phyloP scores from a whole-genome alignment of 2,888 invertebrate species.

The Cheilosia vulpina region DNA sequence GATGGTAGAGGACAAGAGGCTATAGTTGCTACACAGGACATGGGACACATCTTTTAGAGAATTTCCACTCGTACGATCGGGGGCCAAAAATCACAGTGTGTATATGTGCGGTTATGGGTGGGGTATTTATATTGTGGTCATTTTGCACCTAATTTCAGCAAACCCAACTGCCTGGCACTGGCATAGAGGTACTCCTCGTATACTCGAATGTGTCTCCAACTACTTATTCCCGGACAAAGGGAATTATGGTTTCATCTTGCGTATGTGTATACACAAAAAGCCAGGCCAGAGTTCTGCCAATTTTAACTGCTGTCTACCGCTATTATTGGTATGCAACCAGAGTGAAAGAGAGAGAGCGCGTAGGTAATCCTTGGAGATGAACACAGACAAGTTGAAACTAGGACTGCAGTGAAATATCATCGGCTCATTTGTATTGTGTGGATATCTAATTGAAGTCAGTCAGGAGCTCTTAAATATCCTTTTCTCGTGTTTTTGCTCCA shows the following conservation, averaged over 20 bases:
- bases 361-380: conserved; percentile 38
- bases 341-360: conserved; percentile 1
- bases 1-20: not conserved
- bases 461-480: conserved; percentile 64
- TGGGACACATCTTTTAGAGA: conserved; percentile 21
- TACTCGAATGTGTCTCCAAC: conserved; percentile 20
- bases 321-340: conserved; percentile 32
- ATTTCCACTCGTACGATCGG: conserved; percentile 20
- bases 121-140: conserved; percentile 79
- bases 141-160: conserved; percentile 81
- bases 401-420: conserved; percentile 72
- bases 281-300: conserved; percentile 61
- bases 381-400: conserved; percentile 54
- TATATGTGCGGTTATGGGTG: not conserved
- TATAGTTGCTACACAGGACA: conserved; percentile 25
- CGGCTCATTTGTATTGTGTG: conserved; percentile 74
- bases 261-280: conserved; percentile 63
- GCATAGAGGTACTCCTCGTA: conserved; percentile 10
- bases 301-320: conserved; percentile 56
- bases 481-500: conserved; percentile 59
- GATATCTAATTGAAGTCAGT: conserved; percentile 74
- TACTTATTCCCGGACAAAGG: conserved; percentile 62
- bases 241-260: conserved; percentile 72
- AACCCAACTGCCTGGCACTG: conserved; percentile 48
- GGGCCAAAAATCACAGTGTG: conserved; percentile 64